Conservation (phyloP, 1,140 invertebrate species). For the Panagrolaimus sp. region DNA sequence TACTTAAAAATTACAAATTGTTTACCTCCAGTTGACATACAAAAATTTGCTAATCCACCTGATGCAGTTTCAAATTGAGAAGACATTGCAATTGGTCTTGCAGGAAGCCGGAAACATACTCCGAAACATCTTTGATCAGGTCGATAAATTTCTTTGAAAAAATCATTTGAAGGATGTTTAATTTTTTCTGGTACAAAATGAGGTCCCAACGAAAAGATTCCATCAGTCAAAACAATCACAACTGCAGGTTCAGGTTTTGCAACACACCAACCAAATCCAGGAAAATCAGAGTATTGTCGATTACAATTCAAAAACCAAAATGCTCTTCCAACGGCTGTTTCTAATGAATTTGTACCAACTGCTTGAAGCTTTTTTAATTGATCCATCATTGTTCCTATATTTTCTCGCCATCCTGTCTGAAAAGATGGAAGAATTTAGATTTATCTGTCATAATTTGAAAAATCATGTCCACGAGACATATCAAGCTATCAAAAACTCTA, state of each 20-base stretch:
- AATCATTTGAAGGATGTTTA: background rate
- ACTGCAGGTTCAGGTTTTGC: slow-evolving; percentile 95
- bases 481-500: no score
- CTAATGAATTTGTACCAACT: slow-evolving; percentile 82
- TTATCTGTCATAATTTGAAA: background rate
- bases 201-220: slow-evolving; percentile 56
- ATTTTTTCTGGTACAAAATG: slow-evolving; percentile 63
- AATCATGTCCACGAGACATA: no score
- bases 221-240: slow-evolving; percentile 95
- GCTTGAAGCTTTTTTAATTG: slow-evolving; percentile 94
- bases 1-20: background rate
- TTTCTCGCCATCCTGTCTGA: slow-evolving; percentile 97
- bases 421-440: slow-evolving; percentile 46
- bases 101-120: background rate
- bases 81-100: background rate
- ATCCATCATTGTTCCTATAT: slow-evolving; percentile 91
- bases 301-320: slow-evolving; percentile 97
- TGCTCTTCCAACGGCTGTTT: slow-evolving; percentile 88
- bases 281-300: slow-evolving; percentile 83
- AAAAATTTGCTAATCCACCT: slow-evolving; percentile 8
- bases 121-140: slow-evolving; percentile 7
- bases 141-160: slow-evolving; percentile 6
- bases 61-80: background rate
- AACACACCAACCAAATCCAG: slow-evolving; percentile 87
- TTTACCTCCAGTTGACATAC: background rate